A percentile compares a stretch with the other conserved stretches of the same genome.
phyloP scores from a whole-genome alignment of 2,888 invertebrate genomes.

The Syritta pipiens region DNA sequence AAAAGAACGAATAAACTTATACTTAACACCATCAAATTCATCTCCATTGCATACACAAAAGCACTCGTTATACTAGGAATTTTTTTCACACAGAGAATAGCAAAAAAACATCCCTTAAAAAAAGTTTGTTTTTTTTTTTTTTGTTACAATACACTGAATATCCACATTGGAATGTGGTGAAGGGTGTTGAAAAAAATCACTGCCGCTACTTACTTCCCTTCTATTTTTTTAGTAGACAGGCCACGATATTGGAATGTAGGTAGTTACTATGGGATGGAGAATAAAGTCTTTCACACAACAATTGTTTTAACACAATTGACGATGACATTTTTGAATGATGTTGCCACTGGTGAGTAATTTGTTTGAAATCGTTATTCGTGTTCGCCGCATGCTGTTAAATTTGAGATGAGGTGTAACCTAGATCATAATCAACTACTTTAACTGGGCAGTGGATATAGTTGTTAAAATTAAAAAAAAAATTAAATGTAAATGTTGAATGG shows the following conservation, averaged over 20 bases:
- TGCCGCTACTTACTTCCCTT: slow-evolving; percentile 28
- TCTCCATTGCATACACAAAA: slow-evolving; percentile 34
- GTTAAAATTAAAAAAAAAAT: too few relatives aligned
- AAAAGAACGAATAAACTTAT: too few relatives aligned
- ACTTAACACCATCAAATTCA: slow-evolving; percentile 5
- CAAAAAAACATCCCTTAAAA: slow-evolving; percentile 49
- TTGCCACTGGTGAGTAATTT: slow-evolving; percentile 30
- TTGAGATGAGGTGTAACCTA: too few relatives aligned
- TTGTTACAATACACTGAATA: slow-evolving; percentile 5
- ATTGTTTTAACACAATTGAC: slow-evolving; percentile 71
- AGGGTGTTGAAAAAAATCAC: slow-evolving; percentile 25
- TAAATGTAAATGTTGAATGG: too few relatives aligned
- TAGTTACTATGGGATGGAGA: slow-evolving; percentile 35
- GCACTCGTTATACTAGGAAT: slow-evolving; percentile 12
- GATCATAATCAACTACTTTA: too few relatives aligned
- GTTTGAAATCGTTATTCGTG: neutral
- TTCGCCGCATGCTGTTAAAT: too few relatives aligned
- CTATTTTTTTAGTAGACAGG: slow-evolving; percentile 33
- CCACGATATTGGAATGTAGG: slow-evolving; percentile 29
- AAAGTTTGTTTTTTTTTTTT: slow-evolving; percentile 17
- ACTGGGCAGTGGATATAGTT: too few relatives aligned
- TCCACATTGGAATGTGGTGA: slow-evolving; percentile 25
- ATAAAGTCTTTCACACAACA: slow-evolving; percentile 50
- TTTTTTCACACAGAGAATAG: slow-evolving; percentile 3
- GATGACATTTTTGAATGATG: slow-evolving; percentile 13